Evolutionary conservation across 2,113 vertebrate genomes (phyloP), one percentile per base, ranked within the genome.

Genomic region (Hippoglossus stenolepis): DNA sequence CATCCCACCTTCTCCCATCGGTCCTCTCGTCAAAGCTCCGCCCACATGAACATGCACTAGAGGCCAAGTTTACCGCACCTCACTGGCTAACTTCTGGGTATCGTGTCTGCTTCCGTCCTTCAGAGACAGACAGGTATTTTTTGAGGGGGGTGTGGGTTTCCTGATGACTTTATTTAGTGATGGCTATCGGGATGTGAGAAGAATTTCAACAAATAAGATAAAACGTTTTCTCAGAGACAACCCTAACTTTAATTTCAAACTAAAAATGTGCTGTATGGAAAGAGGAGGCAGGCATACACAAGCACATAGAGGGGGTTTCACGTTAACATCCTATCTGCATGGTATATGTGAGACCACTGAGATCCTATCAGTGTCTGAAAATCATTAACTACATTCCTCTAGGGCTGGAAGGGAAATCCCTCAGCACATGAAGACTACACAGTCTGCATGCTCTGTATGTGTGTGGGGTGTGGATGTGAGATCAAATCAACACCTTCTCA

Each of bases 401-500:
- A 61, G 65, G 60, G 73, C 70, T 63, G 35, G 65, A 66, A 77
- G 66, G 87, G 77, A 88, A 89, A 79, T 74, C 85, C 79, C 73
- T 82, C 31, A 12, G 65, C 60, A 73, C 77, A 70, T 68, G 51
- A 56, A 75, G 67, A 69, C 60, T n/a, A n/a, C n/a, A n/a, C n/a
- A n/a, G n/a, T n/a, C n/a, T n/a, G n/a, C n/a, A n/a, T n/a, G n/a
- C n/a, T n/a, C n/a, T 72, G 63, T 60, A 1, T 53, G 38, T 49
- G 23, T 64, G 31, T 53, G 38, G 14, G 73, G 58, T 74, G 80
- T 77, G 65, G 43, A 38, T 73, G 62, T 63, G 80, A 77, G 58
- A 80, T 85, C 70, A 85, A 81, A 89, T 88, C 89, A 88, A 74
- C 89, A 87, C 88, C 88, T 70, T 79, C 78, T 89, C 79, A 86